Conservation (phyloP, 2,797 vertebrate genomes). For the Sebastes baramenuke region DNA sequence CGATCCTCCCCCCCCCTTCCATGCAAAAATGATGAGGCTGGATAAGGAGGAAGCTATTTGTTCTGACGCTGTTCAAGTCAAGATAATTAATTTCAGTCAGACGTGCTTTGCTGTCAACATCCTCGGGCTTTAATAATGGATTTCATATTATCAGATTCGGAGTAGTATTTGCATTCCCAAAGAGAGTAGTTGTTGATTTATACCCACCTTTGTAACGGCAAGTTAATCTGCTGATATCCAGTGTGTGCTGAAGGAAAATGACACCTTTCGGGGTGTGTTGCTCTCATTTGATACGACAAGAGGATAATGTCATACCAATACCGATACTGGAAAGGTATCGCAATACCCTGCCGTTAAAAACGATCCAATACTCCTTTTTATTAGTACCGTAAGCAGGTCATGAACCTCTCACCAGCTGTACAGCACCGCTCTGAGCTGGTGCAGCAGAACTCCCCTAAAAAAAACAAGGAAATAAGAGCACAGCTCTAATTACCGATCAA, state of each 20-base stretch:
- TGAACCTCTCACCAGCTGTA: no score
- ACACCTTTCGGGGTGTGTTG: neutral
- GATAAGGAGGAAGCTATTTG: conserved; percentile 58
- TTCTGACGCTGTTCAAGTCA: conserved; percentile 41
- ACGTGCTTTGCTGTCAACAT: conserved; percentile 50
- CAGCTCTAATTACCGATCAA: no score
- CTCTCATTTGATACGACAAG: neutral
- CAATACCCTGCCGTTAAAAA: no score
- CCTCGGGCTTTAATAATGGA: conserved; percentile 53
- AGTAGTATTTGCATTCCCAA: conserved; percentile 27
- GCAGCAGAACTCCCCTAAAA: no score
- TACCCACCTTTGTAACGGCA: neutral
- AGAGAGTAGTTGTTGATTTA: conserved; percentile 5
- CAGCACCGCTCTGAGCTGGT: no score
- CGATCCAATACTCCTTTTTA: fast-evolving
- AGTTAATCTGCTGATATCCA: neutral
- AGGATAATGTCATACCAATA: no score
- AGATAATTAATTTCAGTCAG: conserved; percentile 67
- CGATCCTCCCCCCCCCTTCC: neutral
- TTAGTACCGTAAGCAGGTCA: no score
- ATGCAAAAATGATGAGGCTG: conserved; percentile 38
- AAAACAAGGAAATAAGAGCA: no score
- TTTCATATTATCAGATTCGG: conserved; percentile 42
- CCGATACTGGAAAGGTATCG: no score
- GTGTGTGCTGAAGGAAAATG: neutral